phyloP scores from a whole-genome alignment of 2,797 vertebrate species.

The Melanotaenia parkinsoni region DNA sequence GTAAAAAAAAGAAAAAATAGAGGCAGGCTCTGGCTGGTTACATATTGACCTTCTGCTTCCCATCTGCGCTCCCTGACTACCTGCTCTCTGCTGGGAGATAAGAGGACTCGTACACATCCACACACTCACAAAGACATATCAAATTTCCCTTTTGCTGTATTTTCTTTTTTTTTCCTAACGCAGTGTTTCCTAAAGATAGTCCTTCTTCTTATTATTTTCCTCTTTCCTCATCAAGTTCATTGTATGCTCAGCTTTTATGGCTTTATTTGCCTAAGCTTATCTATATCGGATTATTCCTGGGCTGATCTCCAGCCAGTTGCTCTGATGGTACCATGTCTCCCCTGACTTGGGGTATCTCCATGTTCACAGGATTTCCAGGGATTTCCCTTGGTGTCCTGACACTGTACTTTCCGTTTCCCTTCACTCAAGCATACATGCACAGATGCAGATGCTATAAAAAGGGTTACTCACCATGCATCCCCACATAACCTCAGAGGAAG shows the following conservation, averaged over 20 bases:
- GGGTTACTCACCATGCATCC: conserved; percentile 27
- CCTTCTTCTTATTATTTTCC: not conserved
- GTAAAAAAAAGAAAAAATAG: conserved; percentile 19
- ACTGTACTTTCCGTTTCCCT: conserved; percentile 36
- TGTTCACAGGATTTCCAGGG: conserved; percentile 56
- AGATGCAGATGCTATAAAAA: conserved; percentile 1
- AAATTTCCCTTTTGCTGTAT: conserved; percentile 38
- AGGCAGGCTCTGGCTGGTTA: conserved; percentile 66
- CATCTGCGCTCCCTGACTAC: conserved; percentile 10
- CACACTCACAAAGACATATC: conserved; percentile 27
- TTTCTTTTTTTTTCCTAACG: not conserved
- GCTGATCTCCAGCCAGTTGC: conserved; percentile 33
- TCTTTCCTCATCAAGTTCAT: not conserved
- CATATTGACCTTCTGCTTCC: conserved; percentile 80
- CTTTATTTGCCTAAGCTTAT: conserved; percentile 39
- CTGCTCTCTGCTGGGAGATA: conserved; percentile 44
- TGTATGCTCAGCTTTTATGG: conserved; percentile 14
- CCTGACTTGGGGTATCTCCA: conserved; percentile 45
- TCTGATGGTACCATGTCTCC: conserved; percentile 21
- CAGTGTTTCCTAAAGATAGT: conserved; percentile 54
- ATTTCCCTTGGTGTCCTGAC: conserved; percentile 50
- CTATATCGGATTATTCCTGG: conserved; percentile 23
- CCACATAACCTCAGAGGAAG: conserved; percentile 29
- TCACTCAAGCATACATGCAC: not conserved
- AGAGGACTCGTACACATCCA: conserved; percentile 2